A percentile compares a stretch with the other conserved stretches of the same genome.
phyloP scores from a whole-genome alignment of 35 echinoderm and acorn worm species.

The Lytechinus pictus region DNA sequence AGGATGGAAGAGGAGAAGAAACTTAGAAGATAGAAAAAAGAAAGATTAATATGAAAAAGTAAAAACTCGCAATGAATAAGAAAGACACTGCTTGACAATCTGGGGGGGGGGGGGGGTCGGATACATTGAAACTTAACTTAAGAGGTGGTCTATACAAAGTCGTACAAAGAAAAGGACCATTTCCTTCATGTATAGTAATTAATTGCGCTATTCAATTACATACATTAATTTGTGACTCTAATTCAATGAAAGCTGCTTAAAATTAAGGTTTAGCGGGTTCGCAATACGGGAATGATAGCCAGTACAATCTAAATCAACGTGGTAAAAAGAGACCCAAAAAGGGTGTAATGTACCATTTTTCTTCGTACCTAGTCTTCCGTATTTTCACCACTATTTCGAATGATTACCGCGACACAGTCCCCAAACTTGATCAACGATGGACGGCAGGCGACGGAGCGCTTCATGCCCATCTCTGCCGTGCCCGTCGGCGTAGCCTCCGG shows the following conservation, averaged over 20 bases:
- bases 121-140: too few species aligned
- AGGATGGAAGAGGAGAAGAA: background rate
- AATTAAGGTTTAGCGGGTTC: constrained; percentile 2
- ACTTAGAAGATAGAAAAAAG: background rate
- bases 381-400: constrained; percentile 13
- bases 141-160: background rate
- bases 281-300: background rate
- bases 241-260: background rate
- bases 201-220: constrained; percentile 40
- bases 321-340: background rate
- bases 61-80: too few species aligned
- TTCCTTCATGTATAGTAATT: constrained; percentile 1
- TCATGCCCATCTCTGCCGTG: constrained; percentile 38
- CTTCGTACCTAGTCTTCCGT: background rate
- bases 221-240: constrained; percentile 24
- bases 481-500: constrained; percentile 11
- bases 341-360: constrained; percentile 23
- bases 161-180: background rate
- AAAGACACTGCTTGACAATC: too few species aligned
- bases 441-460: background rate
- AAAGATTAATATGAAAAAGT: too few species aligned
- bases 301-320: background rate
- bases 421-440: constrained; percentile 30
- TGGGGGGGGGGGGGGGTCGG: too few species aligned
- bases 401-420: constrained; percentile 37